phyloP scores from a whole-genome alignment of 2,888 invertebrate genomes.

The Apamea anceps region DNA sequence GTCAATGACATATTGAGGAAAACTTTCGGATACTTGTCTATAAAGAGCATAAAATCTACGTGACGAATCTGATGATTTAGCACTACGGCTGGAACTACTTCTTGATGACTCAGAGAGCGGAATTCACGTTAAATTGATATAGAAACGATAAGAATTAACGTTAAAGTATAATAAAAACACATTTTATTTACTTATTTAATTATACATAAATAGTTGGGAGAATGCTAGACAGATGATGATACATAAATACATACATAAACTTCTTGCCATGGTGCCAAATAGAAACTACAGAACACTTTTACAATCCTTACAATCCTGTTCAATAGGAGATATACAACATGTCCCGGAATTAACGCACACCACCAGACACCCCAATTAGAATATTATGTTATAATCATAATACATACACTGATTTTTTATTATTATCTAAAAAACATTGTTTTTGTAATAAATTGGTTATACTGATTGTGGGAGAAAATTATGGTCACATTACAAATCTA shows the following conservation, averaged over 20 bases:
- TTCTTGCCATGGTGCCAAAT: neutral
- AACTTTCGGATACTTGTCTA: constrained; percentile 73
- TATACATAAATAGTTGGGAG: neutral
- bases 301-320: neutral
- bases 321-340: neutral
- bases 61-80: constrained; percentile 78
- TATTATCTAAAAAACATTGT: no score
- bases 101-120: constrained; percentile 64
- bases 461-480: no score
- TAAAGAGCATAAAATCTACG: constrained; percentile 80
- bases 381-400: no score
- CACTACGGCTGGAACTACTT: constrained; percentile 70
- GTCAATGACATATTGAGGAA: constrained; percentile 87
- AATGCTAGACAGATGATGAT: no score
- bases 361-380: no score
- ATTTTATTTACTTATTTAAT: neutral
- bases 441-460: no score
- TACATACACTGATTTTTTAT: no score
- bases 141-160: constrained; percentile 36
- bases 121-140: constrained; percentile 62
- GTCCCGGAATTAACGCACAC: no score
- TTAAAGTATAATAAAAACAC: neutral
- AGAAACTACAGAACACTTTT: neutral
- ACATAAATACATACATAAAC: neutral
- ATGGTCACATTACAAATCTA: no score